phyloP scores from a whole-genome alignment of 2,888 invertebrate species.

The Tenthredo mesomela region DNA sequence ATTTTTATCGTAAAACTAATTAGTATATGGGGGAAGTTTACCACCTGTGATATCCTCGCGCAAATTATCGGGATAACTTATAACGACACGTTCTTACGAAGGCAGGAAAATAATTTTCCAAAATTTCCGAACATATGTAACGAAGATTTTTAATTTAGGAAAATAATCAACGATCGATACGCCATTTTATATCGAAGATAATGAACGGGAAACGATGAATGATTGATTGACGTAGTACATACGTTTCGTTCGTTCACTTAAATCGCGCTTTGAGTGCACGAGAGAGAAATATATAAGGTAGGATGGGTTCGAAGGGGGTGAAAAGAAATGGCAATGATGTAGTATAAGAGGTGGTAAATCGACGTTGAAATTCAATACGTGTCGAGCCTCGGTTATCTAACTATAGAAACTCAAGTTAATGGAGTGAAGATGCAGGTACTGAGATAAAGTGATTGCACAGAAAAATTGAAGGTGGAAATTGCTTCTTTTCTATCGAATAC shows the following conservation, averaged over 20 bases:
- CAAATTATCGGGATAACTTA: neutral
- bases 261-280: neutral
- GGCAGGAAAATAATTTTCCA: neutral
- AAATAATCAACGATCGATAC: neutral
- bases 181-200: neutral
- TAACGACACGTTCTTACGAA: too few relatives aligned
- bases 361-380: constrained; percentile 34
- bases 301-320: neutral
- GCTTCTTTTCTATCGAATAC: neutral
- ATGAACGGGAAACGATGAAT: neutral
- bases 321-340: neutral
- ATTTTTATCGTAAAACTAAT: neutral
- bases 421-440: neutral
- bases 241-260: neutral
- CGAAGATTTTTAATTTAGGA: neutral
- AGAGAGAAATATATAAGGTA: neutral
- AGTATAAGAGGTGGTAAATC: neutral
- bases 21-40: neutral
- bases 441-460: neutral
- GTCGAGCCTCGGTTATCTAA: neutral
- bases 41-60: neutral
- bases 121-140: neutral
- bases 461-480: neutral
- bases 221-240: neutral
- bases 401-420: constrained; percentile 21